Percentiles rank a stretch among this genome's conserved stretches.
phyloP scores from a whole-genome alignment of 2,797 vertebrate species.

The Pagetopsis macropterus region DNA sequence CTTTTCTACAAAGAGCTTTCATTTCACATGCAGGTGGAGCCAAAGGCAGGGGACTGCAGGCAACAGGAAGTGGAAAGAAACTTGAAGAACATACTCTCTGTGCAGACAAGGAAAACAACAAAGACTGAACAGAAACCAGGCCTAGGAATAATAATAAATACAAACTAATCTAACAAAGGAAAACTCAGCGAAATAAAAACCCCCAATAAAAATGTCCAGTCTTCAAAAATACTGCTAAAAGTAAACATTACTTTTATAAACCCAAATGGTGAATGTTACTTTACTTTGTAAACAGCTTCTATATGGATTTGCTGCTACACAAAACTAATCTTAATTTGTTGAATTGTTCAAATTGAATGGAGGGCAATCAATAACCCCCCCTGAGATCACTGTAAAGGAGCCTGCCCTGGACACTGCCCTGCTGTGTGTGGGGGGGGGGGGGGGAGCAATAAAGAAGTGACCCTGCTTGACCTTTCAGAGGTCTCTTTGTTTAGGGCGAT shows the following conservation, averaged over 20 bases:
- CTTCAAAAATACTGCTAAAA: not conserved
- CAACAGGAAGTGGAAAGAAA: too few species aligned
- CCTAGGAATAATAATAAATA: too few species aligned
- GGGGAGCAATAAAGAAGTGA: slow-evolving; percentile 20
- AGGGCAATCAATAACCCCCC: slow-evolving; percentile 1
- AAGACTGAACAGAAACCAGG: too few species aligned
- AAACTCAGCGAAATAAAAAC: too few species aligned
- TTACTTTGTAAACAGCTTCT: not conserved
- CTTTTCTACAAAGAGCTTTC: not conserved
- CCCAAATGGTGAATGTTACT: not conserved
- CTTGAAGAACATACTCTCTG: too few species aligned
- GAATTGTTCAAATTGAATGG: slow-evolving; percentile 24
- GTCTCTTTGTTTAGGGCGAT: slow-evolving; percentile 69
- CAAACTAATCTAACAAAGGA: too few species aligned
- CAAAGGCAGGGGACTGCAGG: too few species aligned
- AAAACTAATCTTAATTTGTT: slow-evolving; percentile 1
- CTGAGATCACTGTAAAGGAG: slow-evolving; percentile 26
- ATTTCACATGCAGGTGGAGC: too few species aligned
- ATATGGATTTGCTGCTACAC: slow-evolving; percentile 5
- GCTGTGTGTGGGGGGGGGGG: not conserved
- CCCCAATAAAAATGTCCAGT: too few species aligned
- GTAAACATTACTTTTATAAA: not conserved
- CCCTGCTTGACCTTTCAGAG: slow-evolving; percentile 63
- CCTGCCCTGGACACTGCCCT: slow-evolving; percentile 12
- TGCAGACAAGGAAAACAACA: too few species aligned